Conservation (phyloP, 2,888 invertebrate genomes). For the Zaprionus bogoriensis region DNA sequence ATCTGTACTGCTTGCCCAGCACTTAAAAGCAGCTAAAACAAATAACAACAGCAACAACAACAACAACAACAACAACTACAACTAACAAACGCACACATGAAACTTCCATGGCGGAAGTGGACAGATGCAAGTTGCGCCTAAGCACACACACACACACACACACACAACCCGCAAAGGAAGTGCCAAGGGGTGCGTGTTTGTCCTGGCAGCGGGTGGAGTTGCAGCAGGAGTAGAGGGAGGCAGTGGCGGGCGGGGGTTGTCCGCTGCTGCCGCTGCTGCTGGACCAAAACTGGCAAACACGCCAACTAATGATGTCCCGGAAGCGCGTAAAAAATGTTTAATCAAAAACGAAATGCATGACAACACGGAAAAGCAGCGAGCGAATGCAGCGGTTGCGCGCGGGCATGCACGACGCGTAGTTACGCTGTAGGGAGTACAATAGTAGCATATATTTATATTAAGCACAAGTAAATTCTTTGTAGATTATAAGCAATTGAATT, state of each 20-base stretch:
- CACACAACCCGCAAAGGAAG: slow-evolving; percentile 34
- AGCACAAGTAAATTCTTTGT: background rate
- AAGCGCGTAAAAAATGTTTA: slow-evolving; percentile 78
- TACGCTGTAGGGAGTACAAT: slow-evolving; percentile 17
- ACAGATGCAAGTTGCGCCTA: slow-evolving; percentile 78
- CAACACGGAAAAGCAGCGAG: slow-evolving; percentile 55
- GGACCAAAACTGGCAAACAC: slow-evolving; percentile 63
- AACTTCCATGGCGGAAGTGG: slow-evolving; percentile 65
- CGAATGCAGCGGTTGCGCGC: background rate
- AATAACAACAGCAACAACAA: slow-evolving; percentile 48
- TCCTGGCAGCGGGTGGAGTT: slow-evolving; percentile 9
- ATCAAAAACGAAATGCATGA: slow-evolving; percentile 77
- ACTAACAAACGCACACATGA: slow-evolving; percentile 29
- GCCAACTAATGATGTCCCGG: slow-evolving; percentile 74
- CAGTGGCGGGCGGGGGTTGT: slow-evolving; percentile 16
- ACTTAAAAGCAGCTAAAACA: slow-evolving; percentile 62
- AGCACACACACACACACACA: slow-evolving; percentile 40
- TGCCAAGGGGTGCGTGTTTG: slow-evolving; percentile 46
- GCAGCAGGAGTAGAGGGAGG: slow-evolving; percentile 21
- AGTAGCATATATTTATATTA: too few relatives aligned
- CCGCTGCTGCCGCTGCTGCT: slow-evolving; percentile 47
- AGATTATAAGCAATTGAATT: too few relatives aligned
- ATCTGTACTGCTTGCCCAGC: slow-evolving; percentile 41
- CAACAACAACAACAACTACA: slow-evolving; percentile 60
- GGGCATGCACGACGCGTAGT: background rate